A percentile compares a stretch with the other conserved stretches of the same genome.
These are phyloP conservation scores for Megalops cyprinoides DNA, from an alignment of 2,797 vertebrate genomes.

Conservation along the genomic window DNA sequence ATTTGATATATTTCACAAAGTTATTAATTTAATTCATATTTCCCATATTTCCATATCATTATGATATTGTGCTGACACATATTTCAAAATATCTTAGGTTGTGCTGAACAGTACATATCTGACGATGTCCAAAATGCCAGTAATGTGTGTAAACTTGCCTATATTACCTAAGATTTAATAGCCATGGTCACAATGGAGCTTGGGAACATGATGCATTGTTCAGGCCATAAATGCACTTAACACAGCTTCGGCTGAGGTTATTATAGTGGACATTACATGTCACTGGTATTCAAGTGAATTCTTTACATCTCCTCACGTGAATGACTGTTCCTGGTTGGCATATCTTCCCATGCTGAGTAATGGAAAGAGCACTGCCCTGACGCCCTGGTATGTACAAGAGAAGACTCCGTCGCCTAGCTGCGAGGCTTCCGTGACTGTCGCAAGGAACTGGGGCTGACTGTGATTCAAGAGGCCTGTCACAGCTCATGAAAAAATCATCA, in stretches of 20 bases:
- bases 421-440: slow-evolving; percentile 70
- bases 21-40: no score
- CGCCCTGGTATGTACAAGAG: neutral
- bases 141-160: neutral
- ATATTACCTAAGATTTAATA: neutral
- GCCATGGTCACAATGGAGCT: neutral
- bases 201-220: neutral
- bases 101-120: neutral
- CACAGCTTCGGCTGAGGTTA: no score
- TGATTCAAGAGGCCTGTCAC: slow-evolving; percentile 74
- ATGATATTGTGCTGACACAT: no score
- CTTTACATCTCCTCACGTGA: no score
- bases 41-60: no score
- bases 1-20: no score
- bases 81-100: no score
- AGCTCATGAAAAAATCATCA: slow-evolving; percentile 83
- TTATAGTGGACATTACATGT: no score
- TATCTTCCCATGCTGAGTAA: no score
- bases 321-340: no score
- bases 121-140: neutral
- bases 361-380: slow-evolving; percentile 22
- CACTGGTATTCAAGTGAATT: no score
- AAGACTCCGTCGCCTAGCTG: neutral
- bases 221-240: no score
- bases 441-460: slow-evolving; percentile 67